Evolutionary conservation across 1,140 invertebrate species (phyloP).

Genomic region (Musca domestica): DNA sequence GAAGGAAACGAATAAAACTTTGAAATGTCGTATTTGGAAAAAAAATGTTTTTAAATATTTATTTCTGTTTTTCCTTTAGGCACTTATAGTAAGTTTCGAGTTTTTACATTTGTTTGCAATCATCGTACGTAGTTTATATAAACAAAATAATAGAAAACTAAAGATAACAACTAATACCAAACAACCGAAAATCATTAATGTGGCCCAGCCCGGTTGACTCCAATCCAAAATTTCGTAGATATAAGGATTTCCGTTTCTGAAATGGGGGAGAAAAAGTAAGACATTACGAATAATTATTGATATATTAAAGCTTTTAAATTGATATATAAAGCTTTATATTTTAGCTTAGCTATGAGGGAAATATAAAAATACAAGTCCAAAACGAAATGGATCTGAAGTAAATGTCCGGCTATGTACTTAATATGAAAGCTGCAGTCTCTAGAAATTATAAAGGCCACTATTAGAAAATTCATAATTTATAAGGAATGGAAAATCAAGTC

Average conservation of each 20-base stretch:
- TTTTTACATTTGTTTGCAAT: constrained; percentile 12
- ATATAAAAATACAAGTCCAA: no score
- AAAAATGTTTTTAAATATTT: background rate
- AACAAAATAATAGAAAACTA: constrained; percentile 19
- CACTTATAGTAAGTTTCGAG: constrained; percentile 1
- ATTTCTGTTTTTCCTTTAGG: background rate
- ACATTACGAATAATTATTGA: background rate
- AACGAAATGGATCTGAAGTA: no score
- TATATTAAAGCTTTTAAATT: background rate
- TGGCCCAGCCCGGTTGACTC: constrained; percentile 36
- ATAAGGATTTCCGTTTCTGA: constrained; percentile 34
- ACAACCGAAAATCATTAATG: constrained; percentile 37
- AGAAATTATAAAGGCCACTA: no score
- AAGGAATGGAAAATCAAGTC: no score
- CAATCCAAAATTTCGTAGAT: constrained; percentile 47
- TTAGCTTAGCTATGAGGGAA: no score
- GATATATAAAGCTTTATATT: background rate
- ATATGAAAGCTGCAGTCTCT: no score
- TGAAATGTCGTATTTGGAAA: background rate
- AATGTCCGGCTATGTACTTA: no score
- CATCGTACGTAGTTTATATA: constrained; percentile 19
- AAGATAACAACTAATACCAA: constrained; percentile 29
- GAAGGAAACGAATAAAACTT: background rate
- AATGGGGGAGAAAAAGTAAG: background rate
- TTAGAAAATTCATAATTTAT: no score